phyloP scores from a whole-genome alignment of 2,888 invertebrate species.

The Torymus tubicola region DNA sequence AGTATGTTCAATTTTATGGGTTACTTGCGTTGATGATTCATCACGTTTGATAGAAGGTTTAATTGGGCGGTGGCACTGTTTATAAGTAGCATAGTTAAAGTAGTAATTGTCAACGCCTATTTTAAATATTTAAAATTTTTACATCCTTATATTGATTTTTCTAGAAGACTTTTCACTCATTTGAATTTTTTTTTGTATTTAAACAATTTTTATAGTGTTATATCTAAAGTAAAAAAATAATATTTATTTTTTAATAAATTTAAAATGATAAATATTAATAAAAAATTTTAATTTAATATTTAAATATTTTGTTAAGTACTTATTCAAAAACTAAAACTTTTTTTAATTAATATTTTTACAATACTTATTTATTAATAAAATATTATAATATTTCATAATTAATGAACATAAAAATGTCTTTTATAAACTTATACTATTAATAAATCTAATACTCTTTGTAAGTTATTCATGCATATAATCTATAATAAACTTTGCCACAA shows the following conservation, averaged over 20 bases:
- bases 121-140: constrained; percentile 45
- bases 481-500: neutral
- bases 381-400: no score
- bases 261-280: no score
- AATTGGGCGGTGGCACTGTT: constrained; percentile 60
- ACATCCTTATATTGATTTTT: neutral
- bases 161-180: no score
- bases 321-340: no score
- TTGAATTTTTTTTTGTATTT: no score
- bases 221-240: no score
- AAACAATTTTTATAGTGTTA: no score
- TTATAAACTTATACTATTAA: neutral
- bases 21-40: constrained; percentile 58
- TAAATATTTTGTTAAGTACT: no score
- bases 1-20: constrained; percentile 52
- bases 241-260: no score
- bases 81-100: constrained; percentile 46
- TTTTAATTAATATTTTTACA: neutral
- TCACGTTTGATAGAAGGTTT: constrained; percentile 56
- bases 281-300: no score
- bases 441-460: neutral
- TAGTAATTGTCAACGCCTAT: constrained; percentile 44
- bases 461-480: neutral
- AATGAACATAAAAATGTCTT: no score
- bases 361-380: no score